Base-by-base conservation (phyloP, 2,888 invertebrate species). In the Noctua janthina region DNA sequence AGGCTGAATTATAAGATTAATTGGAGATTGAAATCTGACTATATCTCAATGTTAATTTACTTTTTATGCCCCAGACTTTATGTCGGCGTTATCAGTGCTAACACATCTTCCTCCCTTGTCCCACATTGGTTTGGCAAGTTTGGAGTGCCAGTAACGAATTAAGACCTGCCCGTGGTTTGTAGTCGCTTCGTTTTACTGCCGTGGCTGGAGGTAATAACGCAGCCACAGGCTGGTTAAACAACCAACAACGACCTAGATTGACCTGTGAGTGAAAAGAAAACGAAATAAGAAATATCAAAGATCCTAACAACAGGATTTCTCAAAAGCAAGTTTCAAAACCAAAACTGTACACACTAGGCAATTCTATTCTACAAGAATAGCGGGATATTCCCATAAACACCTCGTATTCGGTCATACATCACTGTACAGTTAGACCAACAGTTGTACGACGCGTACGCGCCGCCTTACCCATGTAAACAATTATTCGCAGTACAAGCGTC, bases 391-490 rank as follows among this genome's bases (percentile, higher is more conserved):
- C 75, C 74, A 85, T 76, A 84, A 59, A 76, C 74, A 49, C 66
- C 10, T 74, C 29, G 71, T 74, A 84, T 86, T 87, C 56, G 59
- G 76, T 59, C 80, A 69, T 71, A 85, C 85, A 87, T 71, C 74
- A 79, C 64, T 59, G 69, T 87, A 85, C 85, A 87, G 85, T 85
- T 87, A 87, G 68, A 59, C 75, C 59, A 66, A 85, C 85, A 87
- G 87, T 87, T 84, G 87, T 72, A 43, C 74, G 54, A 62, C 43
- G 17, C 43, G 17, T 76, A 51, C 79, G 59, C 35, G 17, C 85
- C 73, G 88, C 88, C 85, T 85, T 85, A 85, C 62, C 49, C 86
- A 75, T 88, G 86, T 85, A 67, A 81, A 85, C 88, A 81, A 86
- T 86, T 78, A 86, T 88, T 77, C 76, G 81, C 86, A 74, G 88